Evolutionary conservation across 2,888 invertebrate species (phyloP).

Genomic region (Minunthozetes semirufus): DNA sequence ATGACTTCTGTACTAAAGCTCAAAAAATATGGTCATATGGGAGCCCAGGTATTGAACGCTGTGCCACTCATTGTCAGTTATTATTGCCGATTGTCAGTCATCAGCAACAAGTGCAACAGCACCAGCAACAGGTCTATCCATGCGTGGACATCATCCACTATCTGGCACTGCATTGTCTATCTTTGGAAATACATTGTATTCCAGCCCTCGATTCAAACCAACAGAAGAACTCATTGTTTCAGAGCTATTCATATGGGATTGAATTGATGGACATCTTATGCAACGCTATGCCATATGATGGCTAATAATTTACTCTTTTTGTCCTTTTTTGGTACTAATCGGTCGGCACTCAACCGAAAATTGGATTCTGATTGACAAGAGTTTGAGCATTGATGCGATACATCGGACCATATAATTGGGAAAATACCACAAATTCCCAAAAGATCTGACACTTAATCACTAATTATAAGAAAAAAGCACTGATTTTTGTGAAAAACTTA

Average conservation of each 20-base stretch:
- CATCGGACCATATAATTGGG: slow-evolving; percentile 2
- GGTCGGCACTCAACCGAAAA: slow-evolving; percentile 4
- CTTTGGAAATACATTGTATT: not conserved
- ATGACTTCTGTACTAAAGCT: not conserved
- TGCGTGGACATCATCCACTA: slow-evolving; percentile 16
- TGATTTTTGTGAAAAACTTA: too few species aligned
- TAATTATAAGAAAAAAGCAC: too few species aligned
- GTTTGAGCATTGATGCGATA: slow-evolving; percentile 3
- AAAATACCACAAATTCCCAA: not conserved
- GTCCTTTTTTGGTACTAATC: not conserved
- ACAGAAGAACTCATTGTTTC: slow-evolving; percentile 10
- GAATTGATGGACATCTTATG: slow-evolving; percentile 22
- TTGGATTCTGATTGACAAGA: slow-evolving; percentile 14
- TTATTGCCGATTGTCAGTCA: slow-evolving; percentile 13
- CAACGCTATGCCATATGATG: slow-evolving; percentile 7
- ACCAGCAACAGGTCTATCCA: slow-evolving; percentile 1
- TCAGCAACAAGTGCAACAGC: slow-evolving; percentile 8
- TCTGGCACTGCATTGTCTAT: not conserved
- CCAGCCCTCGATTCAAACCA: slow-evolving; percentile 1
- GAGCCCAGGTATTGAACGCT: not conserved
- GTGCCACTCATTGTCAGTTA: not conserved
- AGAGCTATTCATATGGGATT: not conserved
- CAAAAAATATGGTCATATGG: slow-evolving; percentile 12
- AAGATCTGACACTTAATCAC: too few species aligned
- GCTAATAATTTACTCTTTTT: slow-evolving; percentile 7